A percentile compares a stretch with the other conserved stretches of the same genome.
These are phyloP conservation scores for Xylocopa sonorina DNA, from an alignment of 1,140 invertebrate genomes.

Conservation along the genomic window DNA sequence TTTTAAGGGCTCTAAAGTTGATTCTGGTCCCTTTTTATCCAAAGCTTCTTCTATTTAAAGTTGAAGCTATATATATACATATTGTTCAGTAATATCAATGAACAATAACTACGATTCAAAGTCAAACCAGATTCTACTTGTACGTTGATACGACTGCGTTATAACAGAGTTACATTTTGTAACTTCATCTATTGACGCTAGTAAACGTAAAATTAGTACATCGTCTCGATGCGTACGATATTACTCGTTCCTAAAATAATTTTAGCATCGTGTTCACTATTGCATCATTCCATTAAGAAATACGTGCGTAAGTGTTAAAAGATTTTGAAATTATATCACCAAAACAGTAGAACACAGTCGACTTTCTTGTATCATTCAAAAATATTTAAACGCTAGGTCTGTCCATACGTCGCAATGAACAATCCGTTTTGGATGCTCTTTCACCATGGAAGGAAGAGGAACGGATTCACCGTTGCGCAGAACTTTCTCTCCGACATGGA, in stretches of 20 bases:
- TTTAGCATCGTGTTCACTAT: background rate
- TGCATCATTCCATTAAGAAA: background rate
- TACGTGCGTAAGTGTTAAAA: background rate
- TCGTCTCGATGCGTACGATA: too few relatives aligned
- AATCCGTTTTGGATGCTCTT: slow-evolving; percentile 59
- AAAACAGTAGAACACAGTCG: background rate
- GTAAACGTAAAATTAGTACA: background rate
- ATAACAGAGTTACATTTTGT: background rate
- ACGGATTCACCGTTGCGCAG: slow-evolving; percentile 62
- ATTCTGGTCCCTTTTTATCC: background rate
- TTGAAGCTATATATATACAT: too few relatives aligned
- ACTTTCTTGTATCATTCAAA: background rate
- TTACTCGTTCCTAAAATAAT: background rate
- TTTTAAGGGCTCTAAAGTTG: background rate
- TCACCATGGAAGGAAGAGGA: slow-evolving; percentile 50
- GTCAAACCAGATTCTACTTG: too few relatives aligned
- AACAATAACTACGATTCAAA: background rate
- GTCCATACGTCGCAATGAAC: slow-evolving; percentile 15
- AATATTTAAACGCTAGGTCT: background rate
- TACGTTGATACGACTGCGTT: slow-evolving; percentile 1
- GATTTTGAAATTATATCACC: background rate
- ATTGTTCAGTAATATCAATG: too few relatives aligned
- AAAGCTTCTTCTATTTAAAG: too few relatives aligned
- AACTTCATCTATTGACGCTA: background rate
- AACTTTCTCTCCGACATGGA: slow-evolving; percentile 60